Evolutionary conservation across 2,888 invertebrate genomes (phyloP), one percentile per base, ranked within the genome.

Genomic region (Chaetogeoica ovagalla): DNA sequence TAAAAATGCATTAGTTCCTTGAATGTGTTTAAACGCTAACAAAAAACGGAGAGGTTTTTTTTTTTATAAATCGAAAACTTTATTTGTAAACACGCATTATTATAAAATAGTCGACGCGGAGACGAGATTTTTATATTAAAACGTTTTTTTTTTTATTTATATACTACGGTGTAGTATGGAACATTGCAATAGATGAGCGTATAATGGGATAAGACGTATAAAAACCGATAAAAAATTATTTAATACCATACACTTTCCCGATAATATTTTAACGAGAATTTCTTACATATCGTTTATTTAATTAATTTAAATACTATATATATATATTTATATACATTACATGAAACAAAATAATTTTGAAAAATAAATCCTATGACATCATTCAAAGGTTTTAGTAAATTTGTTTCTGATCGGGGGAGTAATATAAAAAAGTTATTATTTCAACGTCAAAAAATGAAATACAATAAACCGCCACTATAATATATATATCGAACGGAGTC

Each of bases 1-100:
- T 74, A 63, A 55, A 52, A 74, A 74, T 39, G 30, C 65, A 74
- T 74, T 63, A 74, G 17, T 4, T 9, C 37, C 17, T n/a, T 74
- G n/a, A 6, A 73, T 59, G 59, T 59, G 59, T 59, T 23, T 37
- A 37, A 19, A 13, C 13, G 21, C 37, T 65, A 21, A 55, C 39
- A 43, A 11, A 52, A n/a, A 30, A 30, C 30, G 30, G 30, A 43
- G 43, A 1, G 43, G 19, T 48, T 11, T 37, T 63, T 13, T 52
- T 37, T 23, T 59, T 17, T 15, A 1, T 15, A 39, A 7, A 9
- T 0, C 7, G 7, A 66, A 57, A 66, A 37, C 43, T 43, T 43
- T 57, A 57, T 39, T 73, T 55, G 37, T 39, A 72, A 59, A 72
- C 37, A 57, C 21, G 60, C 59, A 71, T 59, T 70, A n/a, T 30